These are phyloP conservation scores for Pogonocichla stellata DNA, from an alignment of 2,113 vertebrate species.

Conservation along the genomic window DNA sequence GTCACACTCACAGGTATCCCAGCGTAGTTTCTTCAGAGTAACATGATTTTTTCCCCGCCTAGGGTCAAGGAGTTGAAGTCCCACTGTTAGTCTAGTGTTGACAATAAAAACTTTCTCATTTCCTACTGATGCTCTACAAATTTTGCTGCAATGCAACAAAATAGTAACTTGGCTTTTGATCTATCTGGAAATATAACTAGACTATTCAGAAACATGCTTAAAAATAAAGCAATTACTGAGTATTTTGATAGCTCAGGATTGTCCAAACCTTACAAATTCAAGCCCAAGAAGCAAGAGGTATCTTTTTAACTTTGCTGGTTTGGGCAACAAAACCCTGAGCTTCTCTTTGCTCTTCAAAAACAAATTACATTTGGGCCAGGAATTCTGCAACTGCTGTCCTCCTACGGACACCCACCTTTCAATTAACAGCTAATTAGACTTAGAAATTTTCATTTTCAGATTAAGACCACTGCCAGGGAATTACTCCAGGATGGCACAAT, in stretches of 20 bases:
- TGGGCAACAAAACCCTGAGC: neutral
- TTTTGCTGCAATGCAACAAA: neutral
- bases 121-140: neutral
- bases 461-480: neutral
- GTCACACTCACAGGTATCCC: neutral
- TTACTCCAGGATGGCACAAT: neutral
- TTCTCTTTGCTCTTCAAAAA: neutral
- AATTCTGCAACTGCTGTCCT: neutral
- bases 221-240: neutral
- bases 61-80: neutral
- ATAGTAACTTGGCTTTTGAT: neutral
- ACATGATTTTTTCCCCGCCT: rapidly evolving
- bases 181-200: neutral
- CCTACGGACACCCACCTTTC: neutral
- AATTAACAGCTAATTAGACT: neutral
- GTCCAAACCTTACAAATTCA: neutral
- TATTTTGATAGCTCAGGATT: neutral
- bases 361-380: neutral
- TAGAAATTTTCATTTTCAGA: neutral
- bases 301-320: neutral
- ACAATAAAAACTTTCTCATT: neutral
- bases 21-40: neutral
- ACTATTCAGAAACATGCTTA: neutral
- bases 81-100: neutral
- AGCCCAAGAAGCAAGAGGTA: neutral